Conservation (phyloP, 2,888 invertebrate species). For the Melangyna quadrimaculata region DNA sequence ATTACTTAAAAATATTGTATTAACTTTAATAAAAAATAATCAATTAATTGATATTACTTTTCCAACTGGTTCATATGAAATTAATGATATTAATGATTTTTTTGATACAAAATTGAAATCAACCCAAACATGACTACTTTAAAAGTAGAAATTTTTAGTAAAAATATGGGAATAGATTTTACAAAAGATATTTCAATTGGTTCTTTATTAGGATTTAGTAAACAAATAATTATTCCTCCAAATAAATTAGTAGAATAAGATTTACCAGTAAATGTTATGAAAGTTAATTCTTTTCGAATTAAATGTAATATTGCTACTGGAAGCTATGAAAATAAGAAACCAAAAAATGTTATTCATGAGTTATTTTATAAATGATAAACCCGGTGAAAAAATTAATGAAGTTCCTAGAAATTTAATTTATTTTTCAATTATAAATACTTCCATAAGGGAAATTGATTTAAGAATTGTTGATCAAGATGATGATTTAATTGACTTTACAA, state of each 20-base stretch:
- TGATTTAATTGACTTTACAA: conserved; percentile 75
- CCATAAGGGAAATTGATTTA: conserved; percentile 73
- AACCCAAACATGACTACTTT: conserved; percentile 7
- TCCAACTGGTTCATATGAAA: conserved; percentile 75
- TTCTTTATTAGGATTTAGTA: conserved; percentile 29
- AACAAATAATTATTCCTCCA: conserved; percentile 22
- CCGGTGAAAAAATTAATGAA: conserved; percentile 76
- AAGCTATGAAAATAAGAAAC: conserved; percentile 62
- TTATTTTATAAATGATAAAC: conserved; percentile 74
- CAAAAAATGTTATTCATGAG: conserved; percentile 76
- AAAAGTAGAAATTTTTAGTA: conserved; percentile 14
- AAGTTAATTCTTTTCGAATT: conserved; percentile 63
- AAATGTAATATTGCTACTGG: conserved; percentile 40
- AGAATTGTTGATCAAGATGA: conserved; percentile 75
- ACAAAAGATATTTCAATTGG: conserved; percentile 29
- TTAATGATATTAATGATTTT: conserved; percentile 73
- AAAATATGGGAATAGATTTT: conserved; percentile 25
- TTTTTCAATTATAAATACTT: conserved; percentile 74
- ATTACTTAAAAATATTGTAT: conserved; percentile 75
- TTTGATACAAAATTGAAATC: conserved; percentile 11
- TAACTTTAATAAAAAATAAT: conserved; percentile 65
- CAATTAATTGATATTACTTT: conserved; percentile 73
- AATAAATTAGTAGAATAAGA: conserved; percentile 73
- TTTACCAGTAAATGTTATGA: conserved; percentile 75
- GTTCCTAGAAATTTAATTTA: conserved; percentile 75